Conservation (phyloP, 2,888 invertebrate species). For the Iphiclides podalirius region DNA sequence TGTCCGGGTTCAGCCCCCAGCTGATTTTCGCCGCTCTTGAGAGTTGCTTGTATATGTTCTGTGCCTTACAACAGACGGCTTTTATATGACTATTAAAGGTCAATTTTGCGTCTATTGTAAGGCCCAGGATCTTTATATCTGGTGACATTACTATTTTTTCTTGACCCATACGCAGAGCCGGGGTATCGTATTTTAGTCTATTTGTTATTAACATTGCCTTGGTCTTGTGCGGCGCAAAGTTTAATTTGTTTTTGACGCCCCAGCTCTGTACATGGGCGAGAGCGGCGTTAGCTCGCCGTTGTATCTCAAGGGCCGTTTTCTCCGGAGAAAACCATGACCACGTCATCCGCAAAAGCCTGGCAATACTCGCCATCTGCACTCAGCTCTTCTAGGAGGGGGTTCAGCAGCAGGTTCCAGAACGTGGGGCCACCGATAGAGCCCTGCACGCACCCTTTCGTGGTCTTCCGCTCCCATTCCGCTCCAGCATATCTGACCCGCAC, state of each 20-base stretch:
- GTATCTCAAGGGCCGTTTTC: background rate
- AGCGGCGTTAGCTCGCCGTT: background rate
- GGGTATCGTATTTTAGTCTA: background rate
- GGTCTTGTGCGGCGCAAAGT: constrained; percentile 1
- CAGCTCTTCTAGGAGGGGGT: background rate
- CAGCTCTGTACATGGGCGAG: constrained; percentile 3
- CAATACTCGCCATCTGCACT: too few relatives aligned
- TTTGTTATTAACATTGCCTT: background rate
- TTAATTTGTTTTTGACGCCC: background rate
- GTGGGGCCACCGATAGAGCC: too few relatives aligned
- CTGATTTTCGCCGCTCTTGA: background rate
- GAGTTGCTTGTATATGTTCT: background rate
- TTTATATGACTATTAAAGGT: background rate
- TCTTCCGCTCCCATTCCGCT: too few relatives aligned
- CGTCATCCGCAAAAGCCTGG: too few relatives aligned
- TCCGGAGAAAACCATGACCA: too few relatives aligned
- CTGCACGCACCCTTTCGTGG: too few relatives aligned
- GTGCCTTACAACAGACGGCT: background rate
- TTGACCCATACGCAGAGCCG: background rate
- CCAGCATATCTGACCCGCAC: too few relatives aligned
- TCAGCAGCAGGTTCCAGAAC: background rate
- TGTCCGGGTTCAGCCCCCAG: background rate
- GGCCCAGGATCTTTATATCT: background rate
- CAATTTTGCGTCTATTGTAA: too few relatives aligned
- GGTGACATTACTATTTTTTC: background rate